phyloP scores from a whole-genome alignment of 2,113 vertebrate species.

The Grallaria varia region DNA sequence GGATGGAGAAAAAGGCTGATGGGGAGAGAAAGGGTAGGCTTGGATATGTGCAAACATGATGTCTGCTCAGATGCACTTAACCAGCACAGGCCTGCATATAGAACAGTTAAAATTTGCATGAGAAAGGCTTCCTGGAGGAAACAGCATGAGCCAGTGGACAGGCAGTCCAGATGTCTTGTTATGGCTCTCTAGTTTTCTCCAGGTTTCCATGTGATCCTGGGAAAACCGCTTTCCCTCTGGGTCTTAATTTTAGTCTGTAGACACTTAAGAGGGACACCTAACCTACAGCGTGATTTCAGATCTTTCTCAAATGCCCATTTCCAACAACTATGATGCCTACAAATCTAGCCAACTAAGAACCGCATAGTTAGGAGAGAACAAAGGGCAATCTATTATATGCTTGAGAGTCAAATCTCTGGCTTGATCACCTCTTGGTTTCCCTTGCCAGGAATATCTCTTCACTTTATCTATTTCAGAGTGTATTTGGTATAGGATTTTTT shows the following conservation, averaged over 20 bases:
- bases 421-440: background rate
- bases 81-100: background rate
- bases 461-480: background rate
- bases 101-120: background rate
- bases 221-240: background rate
- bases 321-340: background rate
- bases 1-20: background rate
- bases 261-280: background rate
- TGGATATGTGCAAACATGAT: background rate
- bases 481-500: background rate
- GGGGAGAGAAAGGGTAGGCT: background rate
- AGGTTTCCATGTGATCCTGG: background rate
- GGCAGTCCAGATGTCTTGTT: constrained; percentile 11
- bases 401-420: background rate
- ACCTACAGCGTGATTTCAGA: background rate
- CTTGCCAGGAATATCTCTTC: background rate
- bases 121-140: background rate
- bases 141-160: background rate
- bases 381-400: background rate
- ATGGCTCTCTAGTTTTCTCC: background rate
- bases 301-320: background rate
- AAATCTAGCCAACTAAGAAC: background rate
- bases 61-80: background rate
- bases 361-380: background rate
- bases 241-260: background rate